phyloP scores from a whole-genome alignment of 2,888 invertebrate genomes.

The Ophion ventricosus region DNA sequence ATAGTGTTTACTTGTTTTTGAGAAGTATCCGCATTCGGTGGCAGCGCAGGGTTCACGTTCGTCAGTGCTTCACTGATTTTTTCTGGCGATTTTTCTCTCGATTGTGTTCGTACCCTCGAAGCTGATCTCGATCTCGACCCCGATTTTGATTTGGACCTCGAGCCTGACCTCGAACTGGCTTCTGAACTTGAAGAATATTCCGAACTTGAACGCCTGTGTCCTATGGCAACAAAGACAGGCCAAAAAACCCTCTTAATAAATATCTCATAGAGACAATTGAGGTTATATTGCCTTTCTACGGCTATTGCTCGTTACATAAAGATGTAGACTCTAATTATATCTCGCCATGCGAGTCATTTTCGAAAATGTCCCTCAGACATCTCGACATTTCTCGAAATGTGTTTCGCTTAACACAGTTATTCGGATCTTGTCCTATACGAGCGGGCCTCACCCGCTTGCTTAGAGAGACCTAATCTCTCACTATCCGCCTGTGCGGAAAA shows the following conservation, averaged over 20 bases:
- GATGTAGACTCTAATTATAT: background rate
- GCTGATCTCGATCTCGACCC: slow-evolving; percentile 20
- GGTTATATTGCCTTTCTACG: slow-evolving; percentile 25
- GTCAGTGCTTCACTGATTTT: slow-evolving; percentile 9
- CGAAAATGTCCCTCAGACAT: slow-evolving; percentile 4
- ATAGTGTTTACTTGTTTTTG: slow-evolving; percentile 2
- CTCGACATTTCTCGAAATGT: slow-evolving; percentile 15
- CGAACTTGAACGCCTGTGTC: slow-evolving; percentile 33
- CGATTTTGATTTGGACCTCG: slow-evolving; percentile 21
- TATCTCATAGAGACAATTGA: slow-evolving; percentile 29
- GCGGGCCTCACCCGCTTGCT: slow-evolving; percentile 23
- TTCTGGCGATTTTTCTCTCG: slow-evolving; percentile 23
- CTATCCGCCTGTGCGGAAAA: slow-evolving; percentile 14
- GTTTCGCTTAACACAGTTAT: slow-evolving; percentile 21
- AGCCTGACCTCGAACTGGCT: slow-evolving; percentile 19
- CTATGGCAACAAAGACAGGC: slow-evolving; percentile 2
- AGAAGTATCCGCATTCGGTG: slow-evolving; percentile 25
- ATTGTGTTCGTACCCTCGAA: slow-evolving; percentile 17
- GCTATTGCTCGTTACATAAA: background rate
- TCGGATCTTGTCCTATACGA: slow-evolving; percentile 44
- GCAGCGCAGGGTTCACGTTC: background rate
- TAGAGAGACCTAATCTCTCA: slow-evolving; percentile 29
- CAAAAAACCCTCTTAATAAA: slow-evolving; percentile 3
- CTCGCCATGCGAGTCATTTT: slow-evolving; percentile 32
- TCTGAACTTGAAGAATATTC: slow-evolving; percentile 36